A percentile compares a stretch with the other conserved stretches of the same genome.
phyloP scores from a whole-genome alignment of 1,140 invertebrate genomes.

The Spodoptera litura region DNA sequence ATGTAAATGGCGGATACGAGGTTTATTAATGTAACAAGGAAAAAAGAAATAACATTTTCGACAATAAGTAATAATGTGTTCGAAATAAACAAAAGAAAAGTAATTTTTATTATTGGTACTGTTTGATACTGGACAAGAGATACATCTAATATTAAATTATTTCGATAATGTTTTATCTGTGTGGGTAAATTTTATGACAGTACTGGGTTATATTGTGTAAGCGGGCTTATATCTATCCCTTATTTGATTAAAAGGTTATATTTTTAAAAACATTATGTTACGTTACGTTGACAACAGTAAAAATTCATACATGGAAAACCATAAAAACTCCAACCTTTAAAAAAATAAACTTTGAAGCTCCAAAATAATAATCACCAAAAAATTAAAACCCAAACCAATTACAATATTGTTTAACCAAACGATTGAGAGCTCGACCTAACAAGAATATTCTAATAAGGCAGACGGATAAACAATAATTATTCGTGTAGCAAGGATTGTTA shows the following conservation, averaged over 20 bases:
- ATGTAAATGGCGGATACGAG: neutral
- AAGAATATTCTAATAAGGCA: slow-evolving; percentile 10
- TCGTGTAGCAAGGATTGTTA: slow-evolving; percentile 27
- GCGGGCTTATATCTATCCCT: too few species aligned
- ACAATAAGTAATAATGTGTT: slow-evolving; percentile 5
- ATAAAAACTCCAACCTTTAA: too few species aligned
- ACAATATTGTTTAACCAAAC: neutral
- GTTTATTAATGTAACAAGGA: slow-evolving; percentile 18
- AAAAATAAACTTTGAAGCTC: neutral
- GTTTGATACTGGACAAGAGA: neutral
- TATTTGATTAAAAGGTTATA: too few species aligned
- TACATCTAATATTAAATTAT: too few species aligned
- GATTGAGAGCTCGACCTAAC: neutral
- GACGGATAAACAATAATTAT: slow-evolving; percentile 20
- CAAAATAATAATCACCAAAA: neutral
- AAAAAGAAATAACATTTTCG: neutral
- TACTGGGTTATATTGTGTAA: too few species aligned
- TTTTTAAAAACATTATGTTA: too few species aligned
- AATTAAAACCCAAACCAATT: neutral
- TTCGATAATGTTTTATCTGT: too few species aligned
- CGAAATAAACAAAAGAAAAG: neutral
- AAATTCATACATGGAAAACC: too few species aligned
- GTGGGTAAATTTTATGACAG: too few species aligned
- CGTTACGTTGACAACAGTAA: too few species aligned
- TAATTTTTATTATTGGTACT: neutral